phyloP scores from a whole-genome alignment of 2,888 invertebrate species.

The Volucella inflata region DNA sequence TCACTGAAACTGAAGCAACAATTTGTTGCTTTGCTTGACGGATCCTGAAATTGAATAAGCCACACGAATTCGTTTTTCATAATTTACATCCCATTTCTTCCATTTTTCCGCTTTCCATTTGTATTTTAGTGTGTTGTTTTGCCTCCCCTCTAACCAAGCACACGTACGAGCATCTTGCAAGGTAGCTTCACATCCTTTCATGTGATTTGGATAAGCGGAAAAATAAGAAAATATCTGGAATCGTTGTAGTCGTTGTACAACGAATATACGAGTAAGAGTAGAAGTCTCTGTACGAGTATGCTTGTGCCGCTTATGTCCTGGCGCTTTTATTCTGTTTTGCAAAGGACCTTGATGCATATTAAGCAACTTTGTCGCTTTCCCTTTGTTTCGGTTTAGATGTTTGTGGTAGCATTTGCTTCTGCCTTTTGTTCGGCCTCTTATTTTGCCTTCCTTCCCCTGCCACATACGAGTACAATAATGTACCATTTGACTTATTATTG shows the following conservation, averaged over 20 bases:
- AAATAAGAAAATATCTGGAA: constrained; percentile 20
- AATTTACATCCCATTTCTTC: constrained; percentile 38
- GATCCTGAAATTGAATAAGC: constrained; percentile 68
- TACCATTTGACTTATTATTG: constrained; percentile 48
- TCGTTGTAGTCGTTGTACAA: too few relatives aligned
- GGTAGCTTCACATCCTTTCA: constrained; percentile 1
- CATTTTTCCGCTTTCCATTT: constrained; percentile 7
- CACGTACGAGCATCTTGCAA: neutral
- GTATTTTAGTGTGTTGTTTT: constrained; percentile 8
- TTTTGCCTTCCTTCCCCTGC: constrained; percentile 20
- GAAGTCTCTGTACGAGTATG: too few relatives aligned
- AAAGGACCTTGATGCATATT: constrained; percentile 41
- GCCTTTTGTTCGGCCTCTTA: too few relatives aligned
- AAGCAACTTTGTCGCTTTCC: neutral
- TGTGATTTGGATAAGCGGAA: constrained; percentile 20
- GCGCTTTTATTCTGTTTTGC: neutral
- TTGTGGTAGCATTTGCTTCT: too few relatives aligned
- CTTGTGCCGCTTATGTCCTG: neutral
- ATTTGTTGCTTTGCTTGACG: constrained; percentile 64
- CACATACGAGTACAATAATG: constrained; percentile 21
- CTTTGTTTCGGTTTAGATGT: too few relatives aligned
- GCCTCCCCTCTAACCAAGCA: neutral
- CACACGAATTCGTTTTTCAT: constrained; percentile 42
- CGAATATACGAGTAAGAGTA: too few relatives aligned
- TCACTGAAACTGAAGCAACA: constrained; percentile 65